Percentiles rank a stretch among this genome's conserved stretches.
phyloP scores from a whole-genome alignment of 1,140 invertebrate species.

The Brachionus sp. region DNA sequence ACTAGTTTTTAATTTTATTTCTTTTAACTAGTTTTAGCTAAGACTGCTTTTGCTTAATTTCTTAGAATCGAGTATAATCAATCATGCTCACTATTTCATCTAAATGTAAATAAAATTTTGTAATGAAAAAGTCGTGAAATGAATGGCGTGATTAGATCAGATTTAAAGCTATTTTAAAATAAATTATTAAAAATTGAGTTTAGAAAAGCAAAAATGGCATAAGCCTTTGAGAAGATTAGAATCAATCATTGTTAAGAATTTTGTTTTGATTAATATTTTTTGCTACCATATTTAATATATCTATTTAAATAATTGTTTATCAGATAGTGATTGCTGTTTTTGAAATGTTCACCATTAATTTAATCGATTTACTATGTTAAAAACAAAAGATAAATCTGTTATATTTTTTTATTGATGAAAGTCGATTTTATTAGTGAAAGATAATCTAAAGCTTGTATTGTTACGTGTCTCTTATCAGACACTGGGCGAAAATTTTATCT shows the following conservation, averaged over 20 bases:
- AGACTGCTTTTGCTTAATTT: background rate
- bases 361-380: background rate
- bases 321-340: background rate
- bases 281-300: background rate
- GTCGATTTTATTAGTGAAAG: background rate
- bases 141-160: background rate
- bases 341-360: background rate
- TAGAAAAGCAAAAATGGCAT: background rate
- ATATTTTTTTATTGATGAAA: background rate
- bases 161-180: background rate
- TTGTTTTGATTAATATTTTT: background rate
- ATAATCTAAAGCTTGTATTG: background rate
- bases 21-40: background rate
- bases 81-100: background rate
- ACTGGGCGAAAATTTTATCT: background rate
- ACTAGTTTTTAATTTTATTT: background rate
- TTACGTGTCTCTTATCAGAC: background rate
- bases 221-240: background rate
- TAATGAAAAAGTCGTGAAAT: background rate
- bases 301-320: background rate
- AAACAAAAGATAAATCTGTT: background rate
- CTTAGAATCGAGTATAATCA: background rate
- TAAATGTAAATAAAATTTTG: background rate
- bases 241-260: background rate
- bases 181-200: background rate